These are phyloP conservation scores for Sapajus apella DNA, from an alignment of 2,113 vertebrate genomes.

Conservation along the genomic window DNA sequence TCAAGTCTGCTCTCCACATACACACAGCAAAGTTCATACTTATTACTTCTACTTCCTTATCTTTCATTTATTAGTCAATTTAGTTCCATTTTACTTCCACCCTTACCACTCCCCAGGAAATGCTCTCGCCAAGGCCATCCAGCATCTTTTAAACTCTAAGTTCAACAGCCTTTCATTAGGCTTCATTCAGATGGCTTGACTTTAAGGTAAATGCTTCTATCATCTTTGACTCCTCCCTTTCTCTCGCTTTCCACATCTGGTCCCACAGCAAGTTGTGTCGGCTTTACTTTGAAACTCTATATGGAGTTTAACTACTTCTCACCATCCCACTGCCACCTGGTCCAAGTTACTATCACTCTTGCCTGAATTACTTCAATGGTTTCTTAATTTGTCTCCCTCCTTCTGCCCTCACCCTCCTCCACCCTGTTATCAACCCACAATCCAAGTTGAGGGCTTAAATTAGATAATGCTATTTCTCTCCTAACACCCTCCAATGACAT, in stretches of 20 bases:
- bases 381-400: not conserved
- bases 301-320: conserved; percentile 27
- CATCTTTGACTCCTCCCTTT: not conserved
- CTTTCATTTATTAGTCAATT: not conserved
- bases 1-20: not conserved
- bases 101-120: not conserved
- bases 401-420: not conserved
- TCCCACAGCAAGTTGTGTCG: not conserved
- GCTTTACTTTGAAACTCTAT: not conserved
- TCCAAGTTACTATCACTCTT: not conserved
- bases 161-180: not conserved
- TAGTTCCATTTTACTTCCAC: not conserved
- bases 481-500: not conserved
- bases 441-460: not conserved
- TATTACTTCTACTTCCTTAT: not conserved
- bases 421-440: not conserved
- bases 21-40: not conserved
- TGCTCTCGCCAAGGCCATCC: not conserved
- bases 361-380: not conserved
- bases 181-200: not conserved
- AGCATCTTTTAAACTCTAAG: not conserved
- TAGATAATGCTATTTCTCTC: not conserved
- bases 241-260: not conserved
- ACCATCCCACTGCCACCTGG: not conserved
- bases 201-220: not conserved